Evolutionary conservation across 2,113 vertebrate genomes (phyloP), one percentile per base, ranked within the genome.

Genomic region (Piprites chloris): DNA sequence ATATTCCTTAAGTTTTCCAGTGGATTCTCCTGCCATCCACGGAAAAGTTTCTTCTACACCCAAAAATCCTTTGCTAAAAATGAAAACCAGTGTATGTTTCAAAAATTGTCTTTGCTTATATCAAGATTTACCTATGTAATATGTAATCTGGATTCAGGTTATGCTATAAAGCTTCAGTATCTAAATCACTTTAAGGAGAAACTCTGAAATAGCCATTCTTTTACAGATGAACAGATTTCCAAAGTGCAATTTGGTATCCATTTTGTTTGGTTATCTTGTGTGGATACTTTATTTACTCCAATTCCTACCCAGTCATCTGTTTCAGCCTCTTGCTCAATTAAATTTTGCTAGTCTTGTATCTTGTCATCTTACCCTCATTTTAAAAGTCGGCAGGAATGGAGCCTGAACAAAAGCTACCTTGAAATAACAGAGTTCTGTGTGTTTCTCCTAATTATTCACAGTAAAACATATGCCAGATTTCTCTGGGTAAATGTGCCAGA

Each of bases 371-470:
- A 73, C 5, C 65, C 35, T 52, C 21, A 0, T 62, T 87, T 75
- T 50, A 26, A 39, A 85, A 81, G 14, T 78, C 80, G 92, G 82
- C 44, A 72, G 77, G 69, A 76, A 78, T 1, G 47, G 90, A 75
- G 14, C 61, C 2, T 6, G 88, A 52, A 73, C 63, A 84, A 90
- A 92, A 91, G 58, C 85, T 94, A 93, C 92, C 87, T 96, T 95
- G 85, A 79, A 90, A 62, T 28, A 91, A 52, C 32, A 71, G 59
- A 90, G 63, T 41, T 83, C 27, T 67, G 26, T 49, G 56, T 85
- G 78, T 95, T 96, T 83, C 65, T 87, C 78, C 42, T 97, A 61
- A 95, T 96, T 96, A 97, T 96, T 97, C 95, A 65, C 88, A 91
- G 80, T 27, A 37, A 92, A 92, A 32, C 66, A 59, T 59, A 82